Evolutionary conservation across 2,888 invertebrate genomes (phyloP).

Genomic region (Drosophila multiciliata): DNA sequence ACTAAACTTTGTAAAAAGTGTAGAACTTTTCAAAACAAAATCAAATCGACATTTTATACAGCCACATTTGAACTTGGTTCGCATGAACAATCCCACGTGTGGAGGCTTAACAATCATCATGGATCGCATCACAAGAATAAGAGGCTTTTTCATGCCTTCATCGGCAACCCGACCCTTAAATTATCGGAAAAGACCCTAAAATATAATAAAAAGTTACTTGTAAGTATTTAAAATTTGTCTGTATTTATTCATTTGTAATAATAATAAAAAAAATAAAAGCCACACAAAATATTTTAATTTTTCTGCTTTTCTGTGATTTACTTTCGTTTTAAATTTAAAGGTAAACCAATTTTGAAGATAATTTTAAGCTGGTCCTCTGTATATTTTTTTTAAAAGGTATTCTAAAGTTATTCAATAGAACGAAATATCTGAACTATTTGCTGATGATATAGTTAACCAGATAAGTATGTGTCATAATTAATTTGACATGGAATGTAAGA

Average conservation of each 20-base stretch:
- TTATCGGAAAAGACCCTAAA: not conserved
- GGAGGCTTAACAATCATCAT: conserved; percentile 28
- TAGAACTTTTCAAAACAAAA: conserved; percentile 20
- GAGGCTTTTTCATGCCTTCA: conserved; percentile 30
- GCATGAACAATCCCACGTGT: conserved; percentile 54
- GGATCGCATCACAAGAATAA: conserved; percentile 16
- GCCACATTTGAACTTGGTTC: conserved; percentile 55
- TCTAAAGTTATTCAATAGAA: not conserved
- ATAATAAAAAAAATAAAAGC: not conserved
- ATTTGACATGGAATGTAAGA: not conserved
- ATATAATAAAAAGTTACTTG: not conserved
- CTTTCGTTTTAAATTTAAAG: not conserved
- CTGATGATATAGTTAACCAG: not conserved
- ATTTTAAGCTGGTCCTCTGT: not conserved
- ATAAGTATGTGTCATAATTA: not conserved
- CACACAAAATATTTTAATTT: no score
- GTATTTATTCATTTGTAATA: not conserved
- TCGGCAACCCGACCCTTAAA: conserved; percentile 14
- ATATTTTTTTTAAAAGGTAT: not conserved
- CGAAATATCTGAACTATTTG: not conserved
- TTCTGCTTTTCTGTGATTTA: not conserved
- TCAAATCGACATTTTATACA: conserved; percentile 28
- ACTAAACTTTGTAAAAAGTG: conserved; percentile 8
- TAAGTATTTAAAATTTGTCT: not conserved
- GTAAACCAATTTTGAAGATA: not conserved